A percentile compares a stretch with the other conserved stretches of the same genome.
phyloP scores from a whole-genome alignment of 2,888 invertebrate genomes.

The Barypeithes pellucidus region DNA sequence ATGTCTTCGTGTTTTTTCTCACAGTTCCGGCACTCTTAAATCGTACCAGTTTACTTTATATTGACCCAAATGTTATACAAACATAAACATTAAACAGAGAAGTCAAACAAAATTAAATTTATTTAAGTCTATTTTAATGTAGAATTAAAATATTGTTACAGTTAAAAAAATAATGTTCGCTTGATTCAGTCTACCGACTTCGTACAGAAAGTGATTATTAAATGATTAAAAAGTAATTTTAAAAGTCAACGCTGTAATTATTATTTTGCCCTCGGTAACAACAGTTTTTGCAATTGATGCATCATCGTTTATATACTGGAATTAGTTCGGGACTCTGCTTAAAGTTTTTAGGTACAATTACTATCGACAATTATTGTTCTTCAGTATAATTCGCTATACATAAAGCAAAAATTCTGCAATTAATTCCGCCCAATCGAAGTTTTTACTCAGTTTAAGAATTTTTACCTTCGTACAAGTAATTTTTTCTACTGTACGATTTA shows the following conservation, averaged over 20 bases:
- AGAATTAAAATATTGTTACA: slow-evolving; percentile 3
- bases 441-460: no score
- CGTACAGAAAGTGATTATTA: background rate
- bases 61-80: slow-evolving; percentile 19
- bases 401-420: no score
- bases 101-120: slow-evolving; percentile 20
- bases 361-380: no score
- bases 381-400: no score
- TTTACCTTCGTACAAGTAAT: no score
- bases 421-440: no score
- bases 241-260: background rate
- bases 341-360: no score
- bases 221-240: slow-evolving; percentile 10
- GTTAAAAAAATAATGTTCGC: background rate
- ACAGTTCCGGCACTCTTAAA: slow-evolving; percentile 15
- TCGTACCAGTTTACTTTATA: slow-evolving; percentile 18
- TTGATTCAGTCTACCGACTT: background rate
- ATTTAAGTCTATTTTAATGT: slow-evolving; percentile 14
- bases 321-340: background rate
- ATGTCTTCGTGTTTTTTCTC: slow-evolving; percentile 1
- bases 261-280: background rate
- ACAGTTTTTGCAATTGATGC: slow-evolving; percentile 7
- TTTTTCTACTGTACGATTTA: no score
- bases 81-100: slow-evolving; percentile 25
- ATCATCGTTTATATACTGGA: background rate